Conservation (phyloP, 2,797 vertebrate genomes). For the Sebastes dallii region DNA sequence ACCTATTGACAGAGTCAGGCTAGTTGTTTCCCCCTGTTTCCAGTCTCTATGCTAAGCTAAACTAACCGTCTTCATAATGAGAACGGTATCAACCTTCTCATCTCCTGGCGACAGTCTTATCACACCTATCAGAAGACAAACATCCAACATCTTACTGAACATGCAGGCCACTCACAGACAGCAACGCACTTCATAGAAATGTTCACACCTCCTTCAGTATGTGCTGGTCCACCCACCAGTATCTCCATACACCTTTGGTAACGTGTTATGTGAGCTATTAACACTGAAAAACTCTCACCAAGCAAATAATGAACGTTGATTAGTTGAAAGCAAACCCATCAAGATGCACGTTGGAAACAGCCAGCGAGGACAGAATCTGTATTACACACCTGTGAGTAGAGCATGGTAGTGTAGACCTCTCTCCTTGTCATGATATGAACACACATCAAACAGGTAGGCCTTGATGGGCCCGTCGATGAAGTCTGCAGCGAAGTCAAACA, state of each 20-base stretch:
- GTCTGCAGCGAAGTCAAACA: constrained; percentile 98
- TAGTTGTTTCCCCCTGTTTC: neutral
- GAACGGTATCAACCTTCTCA: neutral
- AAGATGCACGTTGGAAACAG: neutral
- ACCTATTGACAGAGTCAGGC: neutral
- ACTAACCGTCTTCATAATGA: neutral
- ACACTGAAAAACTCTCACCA: neutral
- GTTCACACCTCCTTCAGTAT: neutral
- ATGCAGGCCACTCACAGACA: neutral
- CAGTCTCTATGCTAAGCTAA: neutral
- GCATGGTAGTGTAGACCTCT: constrained; percentile 96
- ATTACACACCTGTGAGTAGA: constrained; percentile 91
- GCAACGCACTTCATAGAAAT: neutral
- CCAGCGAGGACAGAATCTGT: neutral
- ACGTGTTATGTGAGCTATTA: neutral
- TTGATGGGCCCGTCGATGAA: constrained; percentile 99
- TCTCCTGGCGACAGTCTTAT: neutral
- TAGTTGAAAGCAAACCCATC: neutral
- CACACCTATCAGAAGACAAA: neutral
- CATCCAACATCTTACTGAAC: neutral
- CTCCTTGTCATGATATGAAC: constrained; percentile 93
- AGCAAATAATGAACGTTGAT: neutral
- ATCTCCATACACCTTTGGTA: neutral
- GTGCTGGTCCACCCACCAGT: neutral
- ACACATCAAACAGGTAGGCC: constrained; percentile 98